A percentile compares a stretch with the other conserved stretches of the same genome.
phyloP scores from a whole-genome alignment of 2,797 vertebrate species.

The Cryptoprocta ferox region DNA sequence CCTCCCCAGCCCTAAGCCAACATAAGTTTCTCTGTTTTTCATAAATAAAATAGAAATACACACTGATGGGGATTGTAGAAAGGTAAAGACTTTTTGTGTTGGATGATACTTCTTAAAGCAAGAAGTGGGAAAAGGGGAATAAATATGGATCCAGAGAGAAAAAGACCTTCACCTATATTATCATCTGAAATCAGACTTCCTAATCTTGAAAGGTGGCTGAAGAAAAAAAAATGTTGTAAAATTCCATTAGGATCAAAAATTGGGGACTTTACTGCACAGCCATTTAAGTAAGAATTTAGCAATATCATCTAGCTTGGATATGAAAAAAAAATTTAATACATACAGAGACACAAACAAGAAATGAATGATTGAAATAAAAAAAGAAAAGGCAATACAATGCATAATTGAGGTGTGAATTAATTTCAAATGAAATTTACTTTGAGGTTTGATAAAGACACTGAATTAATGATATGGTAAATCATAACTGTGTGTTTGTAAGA shows the following conservation, averaged over 20 bases:
- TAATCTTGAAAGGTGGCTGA: background rate
- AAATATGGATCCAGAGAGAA: background rate
- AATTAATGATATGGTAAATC: background rate
- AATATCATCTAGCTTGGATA: background rate
- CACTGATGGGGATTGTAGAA: rapidly evolving
- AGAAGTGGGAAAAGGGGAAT: background rate
- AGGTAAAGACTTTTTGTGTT: background rate
- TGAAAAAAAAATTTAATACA: background rate
- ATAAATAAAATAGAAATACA: background rate
- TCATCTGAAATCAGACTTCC: background rate
- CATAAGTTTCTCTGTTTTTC: background rate
- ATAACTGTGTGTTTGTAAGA: background rate
- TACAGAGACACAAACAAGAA: background rate
- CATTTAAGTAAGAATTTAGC: background rate
- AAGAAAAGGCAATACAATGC: background rate
- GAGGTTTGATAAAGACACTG: background rate
- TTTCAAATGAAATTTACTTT: slow-evolving; percentile 6
- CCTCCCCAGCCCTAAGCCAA: background rate
- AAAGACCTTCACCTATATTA: rapidly evolving
- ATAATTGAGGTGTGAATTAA: background rate
- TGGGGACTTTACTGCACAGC: rapidly evolving
- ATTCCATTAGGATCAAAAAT: background rate
- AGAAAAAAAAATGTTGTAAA: background rate
- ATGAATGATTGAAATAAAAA: background rate
- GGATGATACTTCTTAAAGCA: background rate